Evolutionary conservation across 2,113 vertebrate species (phyloP).

Genomic region (Erythrolamprus reginae): DNA sequence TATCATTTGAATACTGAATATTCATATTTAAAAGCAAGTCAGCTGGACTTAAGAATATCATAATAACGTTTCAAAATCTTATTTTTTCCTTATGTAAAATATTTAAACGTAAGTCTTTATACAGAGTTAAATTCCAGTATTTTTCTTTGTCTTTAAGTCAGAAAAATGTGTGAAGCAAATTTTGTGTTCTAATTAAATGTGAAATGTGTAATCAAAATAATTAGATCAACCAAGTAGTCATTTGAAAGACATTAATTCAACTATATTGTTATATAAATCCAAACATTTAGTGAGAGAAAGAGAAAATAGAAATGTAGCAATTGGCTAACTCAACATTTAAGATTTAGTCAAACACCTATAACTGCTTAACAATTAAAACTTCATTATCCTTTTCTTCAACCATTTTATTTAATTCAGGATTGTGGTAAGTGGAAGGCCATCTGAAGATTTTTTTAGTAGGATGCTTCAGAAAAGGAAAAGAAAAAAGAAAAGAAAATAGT

Average conservation of each 20-base stretch:
- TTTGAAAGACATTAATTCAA: constrained; percentile 13
- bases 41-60: not conserved
- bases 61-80: constrained; percentile 13
- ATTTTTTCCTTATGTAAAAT: not conserved
- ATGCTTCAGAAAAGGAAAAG: not conserved
- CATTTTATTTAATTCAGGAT: not conserved
- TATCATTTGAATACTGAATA: not conserved
- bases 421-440: not conserved
- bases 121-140: not conserved
- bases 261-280: constrained; percentile 4
- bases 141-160: not conserved
- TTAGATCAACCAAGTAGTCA: not conserved
- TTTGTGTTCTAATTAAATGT: not conserved
- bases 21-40: not conserved
- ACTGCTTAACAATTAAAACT: not conserved
- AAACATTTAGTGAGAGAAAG: not conserved
- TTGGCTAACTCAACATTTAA: not conserved
- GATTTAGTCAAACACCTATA: constrained; percentile 6
- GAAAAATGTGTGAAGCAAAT: not conserved
- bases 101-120: not conserved
- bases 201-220: constrained; percentile 2
- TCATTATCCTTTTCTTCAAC: not conserved
- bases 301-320: not conserved
- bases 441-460: not conserved
- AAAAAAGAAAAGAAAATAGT: not conserved